phyloP scores from a whole-genome alignment of 2,888 invertebrate species.

The Noctua janthina region DNA sequence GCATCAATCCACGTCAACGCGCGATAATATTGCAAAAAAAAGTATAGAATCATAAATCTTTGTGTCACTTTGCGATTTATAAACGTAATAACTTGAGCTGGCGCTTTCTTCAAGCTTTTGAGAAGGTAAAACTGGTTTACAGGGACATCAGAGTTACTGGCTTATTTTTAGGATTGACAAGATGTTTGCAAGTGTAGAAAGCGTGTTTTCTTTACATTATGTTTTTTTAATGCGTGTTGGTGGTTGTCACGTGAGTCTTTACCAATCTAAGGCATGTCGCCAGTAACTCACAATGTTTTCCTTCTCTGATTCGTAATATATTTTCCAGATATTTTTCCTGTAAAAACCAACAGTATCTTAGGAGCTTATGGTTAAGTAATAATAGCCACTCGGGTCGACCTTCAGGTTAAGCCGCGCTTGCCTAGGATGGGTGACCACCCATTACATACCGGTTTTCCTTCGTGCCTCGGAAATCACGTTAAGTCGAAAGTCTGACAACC shows the following conservation, averaged over 20 bases:
- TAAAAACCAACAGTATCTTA: not conserved
- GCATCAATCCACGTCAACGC: conserved; percentile 64
- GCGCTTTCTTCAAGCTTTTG: conserved; percentile 11
- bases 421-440: too few species aligned
- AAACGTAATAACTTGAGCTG: conserved; percentile 34
- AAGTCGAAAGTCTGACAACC: too few species aligned
- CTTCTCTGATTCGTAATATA: not conserved
- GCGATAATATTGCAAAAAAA: conserved; percentile 63
- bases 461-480: too few species aligned
- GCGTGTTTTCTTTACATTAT: not conserved
- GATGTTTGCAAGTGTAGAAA: not conserved
- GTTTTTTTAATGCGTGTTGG: not conserved
- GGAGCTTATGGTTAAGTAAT: too few species aligned
- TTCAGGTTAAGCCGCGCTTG: too few species aligned
- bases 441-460: too few species aligned
- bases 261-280: too few species aligned
- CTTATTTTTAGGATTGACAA: conserved; percentile 12
- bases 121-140: not conserved
- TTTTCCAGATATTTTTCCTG: not conserved
- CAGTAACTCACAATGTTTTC: not conserved
- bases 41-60: conserved; percentile 57
- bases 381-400: too few species aligned
- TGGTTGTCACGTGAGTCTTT: too few species aligned
- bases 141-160: not conserved
- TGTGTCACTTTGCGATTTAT: conserved; percentile 55